Percentiles rank a stretch among this genome's conserved stretches.
These are phyloP conservation scores for Abramis brama DNA, from an alignment of 2,113 vertebrate species.

Conservation along the genomic window DNA sequence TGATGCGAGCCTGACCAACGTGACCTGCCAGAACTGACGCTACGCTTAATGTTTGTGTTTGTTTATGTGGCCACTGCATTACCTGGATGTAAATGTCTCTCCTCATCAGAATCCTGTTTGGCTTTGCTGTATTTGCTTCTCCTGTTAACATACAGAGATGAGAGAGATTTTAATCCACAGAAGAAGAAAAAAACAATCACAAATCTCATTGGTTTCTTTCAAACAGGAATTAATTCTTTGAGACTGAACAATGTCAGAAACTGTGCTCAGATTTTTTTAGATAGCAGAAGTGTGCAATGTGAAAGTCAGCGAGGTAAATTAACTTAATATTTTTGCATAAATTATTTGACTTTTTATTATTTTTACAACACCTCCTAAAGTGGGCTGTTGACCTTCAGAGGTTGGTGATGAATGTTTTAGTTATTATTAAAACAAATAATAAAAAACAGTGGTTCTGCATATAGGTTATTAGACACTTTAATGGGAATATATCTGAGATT, in stretches of 20 bases:
- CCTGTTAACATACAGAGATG: conserved; percentile 64
- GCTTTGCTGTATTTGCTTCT: conserved; percentile 97
- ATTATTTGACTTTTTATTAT: not conserved
- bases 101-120: conserved; percentile 96
- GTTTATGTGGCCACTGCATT: conserved; percentile 69
- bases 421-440: too few relatives aligned
- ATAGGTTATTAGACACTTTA: too few relatives aligned
- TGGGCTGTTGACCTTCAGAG: not conserved
- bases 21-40: too few relatives aligned
- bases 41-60: conserved; percentile 22
- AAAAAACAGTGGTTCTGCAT: too few relatives aligned
- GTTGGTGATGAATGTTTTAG: not conserved
- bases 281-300: not conserved
- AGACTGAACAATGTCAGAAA: not conserved
- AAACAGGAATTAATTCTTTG: not conserved
- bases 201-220: not conserved
- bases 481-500: too few relatives aligned
- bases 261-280: not conserved
- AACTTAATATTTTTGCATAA: not conserved
- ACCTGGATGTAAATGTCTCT: conserved; percentile 98
- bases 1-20: too few relatives aligned
- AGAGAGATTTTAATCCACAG: not conserved
- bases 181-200: not conserved
- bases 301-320: not conserved
- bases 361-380: not conserved